Conservation (phyloP, 2,113 vertebrate species). For the Alaudala cheleensis region DNA sequence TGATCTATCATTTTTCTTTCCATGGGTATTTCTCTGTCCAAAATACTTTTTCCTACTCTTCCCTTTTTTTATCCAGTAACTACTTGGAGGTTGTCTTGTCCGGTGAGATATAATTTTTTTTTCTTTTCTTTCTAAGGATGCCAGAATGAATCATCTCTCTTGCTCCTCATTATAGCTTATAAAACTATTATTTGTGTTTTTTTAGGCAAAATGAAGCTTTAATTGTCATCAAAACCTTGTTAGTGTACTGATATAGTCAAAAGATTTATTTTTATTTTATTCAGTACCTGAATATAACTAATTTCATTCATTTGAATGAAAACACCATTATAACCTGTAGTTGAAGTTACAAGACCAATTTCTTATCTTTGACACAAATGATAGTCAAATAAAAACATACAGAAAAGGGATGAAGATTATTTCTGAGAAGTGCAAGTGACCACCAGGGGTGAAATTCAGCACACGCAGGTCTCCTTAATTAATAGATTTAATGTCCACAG, state of each 20-base stretch:
- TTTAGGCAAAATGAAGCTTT: not conserved
- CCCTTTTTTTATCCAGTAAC: not conserved
- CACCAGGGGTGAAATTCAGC: not conserved
- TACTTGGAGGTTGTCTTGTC: not conserved
- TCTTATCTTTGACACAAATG: not conserved
- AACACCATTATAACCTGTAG: not conserved
- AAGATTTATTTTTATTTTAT: not conserved
- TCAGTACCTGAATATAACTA: not conserved
- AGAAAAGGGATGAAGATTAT: not conserved
- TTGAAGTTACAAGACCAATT: not conserved
- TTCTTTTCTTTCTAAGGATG: not conserved
- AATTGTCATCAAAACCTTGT: not conserved
- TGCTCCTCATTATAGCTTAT: not conserved
- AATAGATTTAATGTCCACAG: not conserved
- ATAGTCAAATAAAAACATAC: not conserved
- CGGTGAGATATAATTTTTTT: not conserved
- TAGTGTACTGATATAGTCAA: not conserved
- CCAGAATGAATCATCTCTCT: not conserved
- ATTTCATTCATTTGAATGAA: not conserved
- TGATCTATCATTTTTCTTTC: not conserved
- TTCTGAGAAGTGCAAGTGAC: not conserved
- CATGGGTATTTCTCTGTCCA: not conserved
- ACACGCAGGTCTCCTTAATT: not conserved
- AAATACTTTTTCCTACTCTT: not conserved
- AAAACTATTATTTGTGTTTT: not conserved